Percentiles rank a stretch among this genome's conserved stretches.
These are phyloP conservation scores for Rhinolophus sinicus DNA, from an alignment of 2,113 vertebrate species.

Conservation along the genomic window DNA sequence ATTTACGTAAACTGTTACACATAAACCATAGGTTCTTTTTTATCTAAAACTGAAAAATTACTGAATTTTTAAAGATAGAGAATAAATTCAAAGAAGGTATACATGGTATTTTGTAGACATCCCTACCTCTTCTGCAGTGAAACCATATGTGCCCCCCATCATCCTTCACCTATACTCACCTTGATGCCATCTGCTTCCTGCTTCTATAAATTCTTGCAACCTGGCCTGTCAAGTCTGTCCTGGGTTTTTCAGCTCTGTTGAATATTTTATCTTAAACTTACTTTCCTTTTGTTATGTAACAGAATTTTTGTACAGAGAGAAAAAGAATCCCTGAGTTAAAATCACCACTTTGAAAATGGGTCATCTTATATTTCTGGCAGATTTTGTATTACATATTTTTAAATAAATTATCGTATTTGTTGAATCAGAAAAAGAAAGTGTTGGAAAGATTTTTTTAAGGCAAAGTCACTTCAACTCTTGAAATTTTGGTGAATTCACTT, in stretches of 20 bases:
- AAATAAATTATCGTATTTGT: slow-evolving; percentile 49
- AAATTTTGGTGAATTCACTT: slow-evolving; percentile 44
- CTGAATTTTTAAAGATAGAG: background rate
- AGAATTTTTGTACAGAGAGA: background rate
- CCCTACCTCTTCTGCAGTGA: background rate
- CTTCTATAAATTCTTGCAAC: slow-evolving; percentile 35
- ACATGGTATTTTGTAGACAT: background rate
- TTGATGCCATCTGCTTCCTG: slow-evolving; percentile 12
- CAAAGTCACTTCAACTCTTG: slow-evolving; percentile 30
- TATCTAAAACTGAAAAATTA: background rate
- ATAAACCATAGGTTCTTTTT: background rate
- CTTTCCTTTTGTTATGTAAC: slow-evolving; percentile 31
- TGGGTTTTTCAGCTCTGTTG: background rate
- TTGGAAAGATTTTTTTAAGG: background rate
- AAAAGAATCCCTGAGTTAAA: slow-evolving; percentile 5
- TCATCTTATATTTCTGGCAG: background rate
- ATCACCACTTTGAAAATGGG: slow-evolving; percentile 33
- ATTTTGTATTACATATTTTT: slow-evolving; percentile 42
- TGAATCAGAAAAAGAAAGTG: slow-evolving; percentile 43
- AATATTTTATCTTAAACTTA: slow-evolving; percentile 40
- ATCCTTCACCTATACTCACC: slow-evolving; percentile 7
- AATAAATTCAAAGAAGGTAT: background rate
- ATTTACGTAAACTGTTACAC: background rate
- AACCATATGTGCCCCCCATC: background rate
- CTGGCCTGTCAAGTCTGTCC: background rate